A percentile compares a stretch with the other conserved stretches of the same genome.
phyloP scores from a whole-genome alignment of 2,888 invertebrate species.

The Abrostola tripartita region DNA sequence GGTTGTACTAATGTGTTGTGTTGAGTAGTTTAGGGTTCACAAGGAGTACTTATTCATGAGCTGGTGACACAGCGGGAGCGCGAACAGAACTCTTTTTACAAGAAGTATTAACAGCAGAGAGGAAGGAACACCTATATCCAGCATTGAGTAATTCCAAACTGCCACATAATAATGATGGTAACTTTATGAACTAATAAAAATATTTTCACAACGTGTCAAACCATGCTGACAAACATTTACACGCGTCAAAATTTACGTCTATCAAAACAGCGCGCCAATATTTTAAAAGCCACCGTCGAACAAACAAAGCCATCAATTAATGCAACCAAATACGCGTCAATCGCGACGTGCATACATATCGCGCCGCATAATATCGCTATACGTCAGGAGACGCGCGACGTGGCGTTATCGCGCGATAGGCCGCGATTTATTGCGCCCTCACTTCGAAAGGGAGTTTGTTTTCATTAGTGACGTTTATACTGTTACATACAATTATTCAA shows the following conservation, averaged over 20 bases:
- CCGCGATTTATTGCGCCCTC: constrained; percentile 63
- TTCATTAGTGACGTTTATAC: constrained; percentile 27
- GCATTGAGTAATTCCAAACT: no score
- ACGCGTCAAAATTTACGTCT: background rate
- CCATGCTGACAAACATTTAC: background rate
- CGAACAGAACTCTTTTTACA: no score
- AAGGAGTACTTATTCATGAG: no score
- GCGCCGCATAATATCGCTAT: constrained; percentile 62
- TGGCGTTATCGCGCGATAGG: constrained; percentile 61
- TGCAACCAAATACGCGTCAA: constrained; percentile 44
- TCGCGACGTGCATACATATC: constrained; percentile 41
- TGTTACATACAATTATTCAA: background rate
- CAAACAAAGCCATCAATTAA: constrained; percentile 46
- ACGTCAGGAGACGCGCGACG: constrained; percentile 57
- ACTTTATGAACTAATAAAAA: no score
- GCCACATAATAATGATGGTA: no score
- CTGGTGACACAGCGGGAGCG: no score
- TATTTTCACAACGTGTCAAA: no score
- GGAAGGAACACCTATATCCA: no score
- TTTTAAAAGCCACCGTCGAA: constrained; percentile 26
- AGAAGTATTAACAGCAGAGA: no score
- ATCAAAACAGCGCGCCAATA: constrained; percentile 9
- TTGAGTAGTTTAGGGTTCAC: no score
- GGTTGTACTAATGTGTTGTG: no score
- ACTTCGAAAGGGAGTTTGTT: constrained; percentile 35